phyloP scores from a whole-genome alignment of 2,113 vertebrate species.

The Mormoops blainvillei region DNA sequence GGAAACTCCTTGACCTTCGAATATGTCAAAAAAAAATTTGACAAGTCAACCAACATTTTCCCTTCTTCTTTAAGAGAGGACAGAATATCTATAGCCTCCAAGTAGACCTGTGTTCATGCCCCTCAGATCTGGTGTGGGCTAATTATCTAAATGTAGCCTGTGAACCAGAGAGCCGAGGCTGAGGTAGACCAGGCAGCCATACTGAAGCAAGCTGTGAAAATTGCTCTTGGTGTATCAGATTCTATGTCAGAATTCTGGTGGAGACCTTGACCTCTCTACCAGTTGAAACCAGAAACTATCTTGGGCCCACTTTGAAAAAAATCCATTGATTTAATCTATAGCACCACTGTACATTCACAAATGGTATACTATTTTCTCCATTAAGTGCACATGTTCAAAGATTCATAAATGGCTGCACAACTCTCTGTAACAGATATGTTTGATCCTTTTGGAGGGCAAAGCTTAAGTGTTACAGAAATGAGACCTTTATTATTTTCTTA shows the following conservation, averaged over 20 bases:
- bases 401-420: background rate
- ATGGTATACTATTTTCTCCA: constrained; percentile 7
- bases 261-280: background rate
- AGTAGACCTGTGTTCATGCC: background rate
- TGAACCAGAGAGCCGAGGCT: background rate
- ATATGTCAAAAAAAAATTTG: background rate
- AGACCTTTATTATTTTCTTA: constrained; percentile 55
- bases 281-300: constrained; percentile 32
- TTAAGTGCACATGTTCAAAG: constrained; percentile 47
- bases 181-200: background rate
- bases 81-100: background rate
- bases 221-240: background rate
- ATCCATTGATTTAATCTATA: constrained; percentile 46
- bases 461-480: constrained; percentile 49
- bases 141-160: background rate
- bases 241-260: background rate
- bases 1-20: background rate
- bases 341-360: background rate
- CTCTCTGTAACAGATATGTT: constrained; percentile 55
- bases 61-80: background rate
- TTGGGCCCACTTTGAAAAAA: constrained; percentile 22
- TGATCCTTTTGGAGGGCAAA: constrained; percentile 45
- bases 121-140: background rate
- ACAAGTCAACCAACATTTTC: background rate
- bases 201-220: background rate